Conservation (phyloP, 2,113 vertebrate genomes). For the Datnioides undecimradiatus region DNA sequence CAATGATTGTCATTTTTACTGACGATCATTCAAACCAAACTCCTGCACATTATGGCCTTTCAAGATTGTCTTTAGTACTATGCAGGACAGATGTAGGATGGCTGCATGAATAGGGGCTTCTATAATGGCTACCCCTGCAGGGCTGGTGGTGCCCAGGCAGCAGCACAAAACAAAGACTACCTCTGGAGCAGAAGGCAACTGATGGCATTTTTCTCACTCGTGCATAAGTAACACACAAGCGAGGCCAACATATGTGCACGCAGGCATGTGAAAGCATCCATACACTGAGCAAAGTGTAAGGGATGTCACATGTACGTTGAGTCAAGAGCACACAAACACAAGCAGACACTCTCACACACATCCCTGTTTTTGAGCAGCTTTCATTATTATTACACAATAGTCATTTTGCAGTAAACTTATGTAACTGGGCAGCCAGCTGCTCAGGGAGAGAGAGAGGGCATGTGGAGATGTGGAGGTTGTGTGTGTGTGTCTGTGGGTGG, state of each 20-base stretch:
- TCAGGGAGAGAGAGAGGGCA: constrained; percentile 24
- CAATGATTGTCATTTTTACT: constrained; percentile 18
- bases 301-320: constrained; percentile 6
- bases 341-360: neutral
- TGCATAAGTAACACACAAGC: constrained; percentile 49
- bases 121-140: constrained; percentile 31
- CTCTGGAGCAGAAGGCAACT: constrained; percentile 47
- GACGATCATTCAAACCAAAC: neutral
- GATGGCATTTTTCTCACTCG: constrained; percentile 35
- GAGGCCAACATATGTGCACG: constrained; percentile 41
- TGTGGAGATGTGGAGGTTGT: constrained; percentile 9
- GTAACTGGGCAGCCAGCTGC: constrained; percentile 55
- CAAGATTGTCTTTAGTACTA: neutral
- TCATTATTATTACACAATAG: constrained; percentile 57
- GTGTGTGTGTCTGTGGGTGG: neutral
- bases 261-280: neutral
- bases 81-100: constrained; percentile 33
- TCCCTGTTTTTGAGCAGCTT: constrained; percentile 25
- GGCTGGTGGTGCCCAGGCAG: constrained; percentile 17
- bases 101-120: constrained; percentile 10
- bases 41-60: constrained; percentile 3
- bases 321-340: constrained; percentile 21
- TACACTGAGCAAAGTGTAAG: neutral
- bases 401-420: constrained; percentile 58
- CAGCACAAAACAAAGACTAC: constrained; percentile 39